Conservation (phyloP, 2,113 vertebrate genomes). For the Anser brachyrhynchus region DNA sequence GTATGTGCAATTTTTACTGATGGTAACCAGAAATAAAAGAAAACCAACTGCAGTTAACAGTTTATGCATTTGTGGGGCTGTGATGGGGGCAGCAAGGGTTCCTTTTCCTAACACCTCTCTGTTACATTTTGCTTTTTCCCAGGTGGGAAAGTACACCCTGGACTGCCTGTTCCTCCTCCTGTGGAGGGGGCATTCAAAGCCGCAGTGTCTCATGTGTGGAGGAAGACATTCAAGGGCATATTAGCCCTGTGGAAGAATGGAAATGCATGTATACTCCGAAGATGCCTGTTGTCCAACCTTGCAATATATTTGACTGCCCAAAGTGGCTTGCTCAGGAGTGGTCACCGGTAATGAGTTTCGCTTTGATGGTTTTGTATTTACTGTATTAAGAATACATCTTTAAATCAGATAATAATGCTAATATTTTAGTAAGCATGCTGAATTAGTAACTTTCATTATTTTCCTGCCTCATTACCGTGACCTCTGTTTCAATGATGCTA, state of each 20-base stretch:
- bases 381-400: background rate
- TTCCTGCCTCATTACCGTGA: background rate
- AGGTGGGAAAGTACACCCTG: constrained; percentile 98
- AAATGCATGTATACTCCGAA: constrained; percentile 96
- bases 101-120: constrained; percentile 2
- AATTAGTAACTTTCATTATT: background rate
- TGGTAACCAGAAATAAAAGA: background rate
- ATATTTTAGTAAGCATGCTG: background rate
- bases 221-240: constrained; percentile 93
- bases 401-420: background rate
- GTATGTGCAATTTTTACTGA: background rate
- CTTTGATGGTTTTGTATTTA: background rate
- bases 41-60: background rate
- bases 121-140: constrained; percentile 40
- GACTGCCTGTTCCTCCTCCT: constrained; percentile 96
- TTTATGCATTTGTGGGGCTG: background rate
- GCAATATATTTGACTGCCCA: constrained; percentile 95
- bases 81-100: background rate
- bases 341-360: constrained; percentile 87
- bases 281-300: constrained; percentile 89
- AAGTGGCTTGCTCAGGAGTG: constrained; percentile 98
- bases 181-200: constrained; percentile 93
- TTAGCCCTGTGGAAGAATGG: constrained; percentile 93
- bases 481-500: background rate
- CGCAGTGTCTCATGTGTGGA: constrained; percentile 95